Evolutionary conservation across 1,140 invertebrate species (phyloP).

Genomic region (Semibalanus balanoides): DNA sequence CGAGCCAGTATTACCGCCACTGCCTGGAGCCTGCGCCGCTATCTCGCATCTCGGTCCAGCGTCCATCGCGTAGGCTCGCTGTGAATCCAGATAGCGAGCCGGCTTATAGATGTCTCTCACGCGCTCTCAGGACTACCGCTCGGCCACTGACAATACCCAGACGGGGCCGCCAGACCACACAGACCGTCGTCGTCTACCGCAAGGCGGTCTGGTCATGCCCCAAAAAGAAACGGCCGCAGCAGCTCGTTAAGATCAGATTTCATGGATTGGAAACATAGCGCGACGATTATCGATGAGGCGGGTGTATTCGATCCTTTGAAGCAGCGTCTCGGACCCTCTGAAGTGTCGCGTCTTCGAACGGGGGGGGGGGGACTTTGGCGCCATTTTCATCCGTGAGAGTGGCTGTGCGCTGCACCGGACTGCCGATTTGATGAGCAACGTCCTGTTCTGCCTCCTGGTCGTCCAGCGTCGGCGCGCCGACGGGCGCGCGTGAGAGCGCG

Average conservation of each 20-base stretch:
- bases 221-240: no score
- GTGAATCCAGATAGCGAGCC: not conserved
- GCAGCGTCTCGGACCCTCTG: not conserved
- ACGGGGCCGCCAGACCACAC: not conserved
- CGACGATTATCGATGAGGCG: no score
- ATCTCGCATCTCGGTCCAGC: not conserved
- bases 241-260: not conserved
- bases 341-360: not conserved
- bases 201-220: no score
- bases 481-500: not conserved
- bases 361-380: no score
- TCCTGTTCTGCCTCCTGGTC: no score
- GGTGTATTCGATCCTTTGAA: no score
- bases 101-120: no score
- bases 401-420: no score
- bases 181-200: not conserved
- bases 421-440: no score
- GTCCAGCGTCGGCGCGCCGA: not conserved
- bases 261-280: not conserved
- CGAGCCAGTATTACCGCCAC: not conserved
- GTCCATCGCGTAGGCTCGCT: not conserved
- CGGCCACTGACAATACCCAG: no score
- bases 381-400: no score
- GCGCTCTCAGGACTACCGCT: no score
- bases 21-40: not conserved